Conservation (phyloP, 1,140 invertebrate genomes). For the Gonatopus flavifemur region DNA sequence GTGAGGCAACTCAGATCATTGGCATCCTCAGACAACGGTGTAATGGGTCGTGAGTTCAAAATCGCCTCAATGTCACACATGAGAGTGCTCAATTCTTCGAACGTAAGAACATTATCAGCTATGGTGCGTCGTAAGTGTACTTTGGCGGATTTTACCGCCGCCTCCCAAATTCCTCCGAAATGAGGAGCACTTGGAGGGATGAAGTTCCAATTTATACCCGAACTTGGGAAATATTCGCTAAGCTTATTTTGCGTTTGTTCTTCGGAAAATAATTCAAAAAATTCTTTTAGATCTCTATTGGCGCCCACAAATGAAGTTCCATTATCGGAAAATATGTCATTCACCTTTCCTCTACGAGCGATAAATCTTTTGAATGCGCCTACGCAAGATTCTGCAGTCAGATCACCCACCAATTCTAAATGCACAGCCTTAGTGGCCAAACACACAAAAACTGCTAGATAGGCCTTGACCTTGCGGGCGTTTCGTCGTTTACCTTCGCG, state of each 20-base stretch:
- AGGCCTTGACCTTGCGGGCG: neutral
- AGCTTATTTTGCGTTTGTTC: no score
- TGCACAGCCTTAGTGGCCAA: neutral
- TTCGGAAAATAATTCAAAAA: neutral
- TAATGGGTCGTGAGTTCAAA: constrained; percentile 25
- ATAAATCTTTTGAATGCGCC: constrained; percentile 30
- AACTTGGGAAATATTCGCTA: no score
- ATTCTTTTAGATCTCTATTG: constrained; percentile 2
- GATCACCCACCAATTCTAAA: constrained; percentile 13
- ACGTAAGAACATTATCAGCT: neutral
- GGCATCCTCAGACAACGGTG: neutral
- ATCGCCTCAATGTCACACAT: neutral
- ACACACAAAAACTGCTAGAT: neutral
- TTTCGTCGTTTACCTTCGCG: neutral
- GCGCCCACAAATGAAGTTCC: constrained; percentile 12
- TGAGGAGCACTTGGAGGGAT: neutral
- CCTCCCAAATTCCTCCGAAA: neutral
- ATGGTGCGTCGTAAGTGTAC: neutral
- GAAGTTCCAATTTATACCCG: neutral
- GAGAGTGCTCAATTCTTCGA: neutral
- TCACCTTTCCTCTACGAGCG: constrained; percentile 24
- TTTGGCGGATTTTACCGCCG: neutral
- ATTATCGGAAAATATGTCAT: constrained; percentile 1
- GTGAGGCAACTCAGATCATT: constrained; percentile 4
- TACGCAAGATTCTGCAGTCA: constrained; percentile 25